phyloP scores from a whole-genome alignment of 2,113 vertebrate genomes.

The Bubo bubo region DNA sequence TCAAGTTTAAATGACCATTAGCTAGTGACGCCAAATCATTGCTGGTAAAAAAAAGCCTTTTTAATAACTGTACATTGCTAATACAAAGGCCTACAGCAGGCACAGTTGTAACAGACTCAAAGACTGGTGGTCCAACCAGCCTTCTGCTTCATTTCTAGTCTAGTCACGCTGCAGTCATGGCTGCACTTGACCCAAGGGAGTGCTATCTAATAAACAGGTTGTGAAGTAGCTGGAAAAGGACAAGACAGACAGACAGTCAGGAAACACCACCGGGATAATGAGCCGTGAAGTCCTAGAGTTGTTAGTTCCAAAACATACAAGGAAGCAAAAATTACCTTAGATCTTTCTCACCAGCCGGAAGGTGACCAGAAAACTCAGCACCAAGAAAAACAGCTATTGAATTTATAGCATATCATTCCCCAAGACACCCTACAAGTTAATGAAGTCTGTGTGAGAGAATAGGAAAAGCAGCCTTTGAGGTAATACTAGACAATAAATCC shows the following conservation, averaged over 20 bases:
- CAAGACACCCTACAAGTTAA: neutral
- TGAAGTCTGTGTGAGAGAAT: neutral
- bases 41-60: neutral
- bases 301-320: neutral
- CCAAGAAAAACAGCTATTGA: neutral
- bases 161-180: neutral
- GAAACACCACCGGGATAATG: neutral
- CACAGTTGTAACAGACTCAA: neutral
- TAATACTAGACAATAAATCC: neutral
- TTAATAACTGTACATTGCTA: neutral
- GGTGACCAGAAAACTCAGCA: neutral
- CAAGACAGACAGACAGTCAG: neutral
- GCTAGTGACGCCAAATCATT: neutral
- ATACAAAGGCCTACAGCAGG: neutral
- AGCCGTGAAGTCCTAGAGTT: neutral
- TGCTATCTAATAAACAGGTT: neutral
- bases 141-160: neutral
- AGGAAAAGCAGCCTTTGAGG: neutral
- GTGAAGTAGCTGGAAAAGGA: neutral
- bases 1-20: neutral
- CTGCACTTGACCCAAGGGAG: neutral
- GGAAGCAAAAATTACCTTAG: neutral
- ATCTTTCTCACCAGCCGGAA: neutral
- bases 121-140: neutral
- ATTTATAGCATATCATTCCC: neutral